These are phyloP conservation scores for Philopotamus ludificatus DNA, from an alignment of 1,140 invertebrate genomes.

Conservation along the genomic window DNA sequence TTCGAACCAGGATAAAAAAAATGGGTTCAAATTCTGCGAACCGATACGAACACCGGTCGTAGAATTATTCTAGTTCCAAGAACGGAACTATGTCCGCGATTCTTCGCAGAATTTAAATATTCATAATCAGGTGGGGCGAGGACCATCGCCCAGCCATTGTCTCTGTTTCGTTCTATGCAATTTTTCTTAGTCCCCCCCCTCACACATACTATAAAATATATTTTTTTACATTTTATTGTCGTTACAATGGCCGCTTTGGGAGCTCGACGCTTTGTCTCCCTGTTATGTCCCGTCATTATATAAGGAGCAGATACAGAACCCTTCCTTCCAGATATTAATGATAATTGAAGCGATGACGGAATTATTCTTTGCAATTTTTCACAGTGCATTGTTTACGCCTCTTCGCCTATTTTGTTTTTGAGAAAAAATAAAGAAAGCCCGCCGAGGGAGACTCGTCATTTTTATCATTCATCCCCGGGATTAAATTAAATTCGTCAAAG, in stretches of 20 bases:
- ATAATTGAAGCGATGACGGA: conserved; percentile 41
- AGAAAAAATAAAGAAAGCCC: too few species aligned
- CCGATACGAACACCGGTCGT: too few species aligned
- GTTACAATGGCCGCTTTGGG: conserved; percentile 35
- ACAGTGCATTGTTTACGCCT: conserved; percentile 37
- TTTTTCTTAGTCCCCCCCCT: conserved; percentile 37
- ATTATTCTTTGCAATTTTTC: conserved; percentile 41
- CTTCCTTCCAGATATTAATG: conserved; percentile 37
- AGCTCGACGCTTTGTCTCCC: conserved; percentile 36
- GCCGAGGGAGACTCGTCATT: too few species aligned
- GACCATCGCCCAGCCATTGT: conserved; percentile 34
- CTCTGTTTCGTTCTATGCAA: conserved; percentile 38
- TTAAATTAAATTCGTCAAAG: too few species aligned
- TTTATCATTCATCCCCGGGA: too few species aligned
- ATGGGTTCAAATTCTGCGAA: too few species aligned
- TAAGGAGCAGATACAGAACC: conserved; percentile 25
- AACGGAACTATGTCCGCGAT: too few species aligned
- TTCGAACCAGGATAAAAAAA: too few species aligned
- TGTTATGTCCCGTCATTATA: conserved; percentile 34
- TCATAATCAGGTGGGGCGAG: too few species aligned
- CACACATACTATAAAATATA: conserved; percentile 14
- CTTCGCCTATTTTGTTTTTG: conserved; percentile 25
- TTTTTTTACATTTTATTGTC: conserved; percentile 36
- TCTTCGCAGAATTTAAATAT: too few species aligned
- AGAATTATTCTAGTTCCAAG: too few species aligned